These are phyloP conservation scores for Cantharis flavilabris DNA, from an alignment of 2,888 invertebrate genomes.

Conservation along the genomic window DNA sequence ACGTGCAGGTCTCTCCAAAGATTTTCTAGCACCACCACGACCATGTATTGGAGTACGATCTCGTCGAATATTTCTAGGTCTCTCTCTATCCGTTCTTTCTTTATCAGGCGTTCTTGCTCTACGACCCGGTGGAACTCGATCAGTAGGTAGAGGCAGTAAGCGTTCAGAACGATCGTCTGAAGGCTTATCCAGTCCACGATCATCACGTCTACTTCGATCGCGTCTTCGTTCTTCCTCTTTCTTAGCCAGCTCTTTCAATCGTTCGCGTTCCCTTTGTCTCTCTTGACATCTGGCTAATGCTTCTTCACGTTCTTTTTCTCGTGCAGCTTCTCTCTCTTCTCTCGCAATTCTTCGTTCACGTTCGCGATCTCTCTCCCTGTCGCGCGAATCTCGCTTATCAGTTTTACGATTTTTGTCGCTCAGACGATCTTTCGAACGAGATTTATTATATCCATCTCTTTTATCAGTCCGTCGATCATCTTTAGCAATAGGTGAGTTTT, in stretches of 20 bases:
- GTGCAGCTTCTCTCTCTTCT: constrained; percentile 62
- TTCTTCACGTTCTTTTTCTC: constrained; percentile 68
- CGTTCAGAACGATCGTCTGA: constrained; percentile 63
- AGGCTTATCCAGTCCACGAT: constrained; percentile 66
- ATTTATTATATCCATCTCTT: constrained; percentile 58
- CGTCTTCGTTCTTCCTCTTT: constrained; percentile 62
- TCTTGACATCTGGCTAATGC: constrained; percentile 69
- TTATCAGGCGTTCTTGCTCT: constrained; percentile 57
- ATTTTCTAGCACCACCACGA: constrained; percentile 37
- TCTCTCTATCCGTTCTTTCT: constrained; percentile 60
- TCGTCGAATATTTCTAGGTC: constrained; percentile 52
- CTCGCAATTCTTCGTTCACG: constrained; percentile 58
- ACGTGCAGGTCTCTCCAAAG: constrained; percentile 43
- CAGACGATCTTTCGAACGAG: constrained; percentile 39
- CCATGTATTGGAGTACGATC: constrained; percentile 50
- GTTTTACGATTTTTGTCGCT: constrained; percentile 45
- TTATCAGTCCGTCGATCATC: constrained; percentile 54
- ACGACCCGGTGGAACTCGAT: constrained; percentile 60
- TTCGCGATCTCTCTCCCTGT: constrained; percentile 66
- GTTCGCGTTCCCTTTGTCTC: constrained; percentile 60
- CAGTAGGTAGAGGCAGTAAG: constrained; percentile 66
- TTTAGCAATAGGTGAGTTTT: constrained; percentile 52
- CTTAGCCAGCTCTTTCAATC: constrained; percentile 55
- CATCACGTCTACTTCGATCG: constrained; percentile 57
- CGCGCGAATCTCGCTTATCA: constrained; percentile 64